phyloP scores from a whole-genome alignment of 2,888 invertebrate species.

The Phragmatobia fuliginosa region DNA sequence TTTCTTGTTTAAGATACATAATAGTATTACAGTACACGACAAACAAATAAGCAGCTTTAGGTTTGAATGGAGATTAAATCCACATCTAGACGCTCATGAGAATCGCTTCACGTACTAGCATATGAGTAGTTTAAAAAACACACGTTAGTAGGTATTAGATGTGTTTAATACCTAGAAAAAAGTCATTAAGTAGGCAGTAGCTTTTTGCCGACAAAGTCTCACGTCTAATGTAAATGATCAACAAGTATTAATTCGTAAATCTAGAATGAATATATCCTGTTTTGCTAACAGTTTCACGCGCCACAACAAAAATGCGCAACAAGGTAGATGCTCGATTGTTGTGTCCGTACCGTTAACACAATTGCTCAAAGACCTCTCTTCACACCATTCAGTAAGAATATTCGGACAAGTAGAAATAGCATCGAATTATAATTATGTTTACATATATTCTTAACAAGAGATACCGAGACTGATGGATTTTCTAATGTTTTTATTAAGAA shows the following conservation, averaged over 20 bases:
- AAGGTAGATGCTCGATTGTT: slow-evolving; percentile 29
- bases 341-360: slow-evolving; percentile 30
- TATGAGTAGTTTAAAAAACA: background rate
- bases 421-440: background rate
- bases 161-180: background rate
- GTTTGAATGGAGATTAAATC: background rate
- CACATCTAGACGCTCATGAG: background rate
- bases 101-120: background rate
- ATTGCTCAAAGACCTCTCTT: slow-evolving; percentile 29
- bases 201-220: background rate
- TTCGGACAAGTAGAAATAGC: too few species aligned
- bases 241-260: background rate
- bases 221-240: background rate
- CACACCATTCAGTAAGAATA: slow-evolving; percentile 34
- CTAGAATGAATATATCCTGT: slow-evolving; percentile 22
- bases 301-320: slow-evolving; percentile 26
- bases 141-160: background rate
- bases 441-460: background rate
- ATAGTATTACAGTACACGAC: background rate
- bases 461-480: background rate
- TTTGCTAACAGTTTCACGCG: slow-evolving; percentile 10
- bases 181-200: background rate
- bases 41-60: background rate
- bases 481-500: background rate
- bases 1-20: background rate